Conservation (phyloP, 2,113 vertebrate species). For the Sebastes schlegelii region DNA sequence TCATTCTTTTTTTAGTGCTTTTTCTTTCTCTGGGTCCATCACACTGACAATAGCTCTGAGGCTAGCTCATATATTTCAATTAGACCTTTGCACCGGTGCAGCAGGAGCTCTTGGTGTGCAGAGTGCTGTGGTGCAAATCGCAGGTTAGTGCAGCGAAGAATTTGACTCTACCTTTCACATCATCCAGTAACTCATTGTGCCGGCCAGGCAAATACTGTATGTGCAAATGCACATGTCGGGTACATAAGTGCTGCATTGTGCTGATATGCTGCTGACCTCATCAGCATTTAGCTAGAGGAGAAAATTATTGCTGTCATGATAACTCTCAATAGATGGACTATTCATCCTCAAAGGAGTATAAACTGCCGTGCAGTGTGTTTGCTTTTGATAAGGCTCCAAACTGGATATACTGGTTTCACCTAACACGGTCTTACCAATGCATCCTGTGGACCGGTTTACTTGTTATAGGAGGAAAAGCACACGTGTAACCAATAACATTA, state of each 20-base stretch:
- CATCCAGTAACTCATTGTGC: neutral
- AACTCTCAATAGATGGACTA: neutral
- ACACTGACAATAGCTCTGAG: constrained; percentile 55
- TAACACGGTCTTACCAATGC: neutral
- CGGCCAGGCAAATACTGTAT: neutral
- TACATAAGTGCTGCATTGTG: constrained; percentile 27
- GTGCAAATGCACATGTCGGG: neutral
- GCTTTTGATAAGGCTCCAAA: constrained; percentile 37
- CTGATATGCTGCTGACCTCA: constrained; percentile 17
- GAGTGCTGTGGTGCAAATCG: neutral
- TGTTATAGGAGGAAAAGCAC: neutral
- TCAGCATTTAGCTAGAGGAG: neutral
- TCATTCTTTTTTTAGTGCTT: constrained; percentile 37
- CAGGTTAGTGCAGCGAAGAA: neutral
- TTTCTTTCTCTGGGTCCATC: constrained; percentile 40
- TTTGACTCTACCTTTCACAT: constrained; percentile 5
- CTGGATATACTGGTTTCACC: neutral
- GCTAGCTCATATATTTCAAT: constrained; percentile 66
- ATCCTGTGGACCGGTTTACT: neutral
- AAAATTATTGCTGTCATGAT: constrained; percentile 18
- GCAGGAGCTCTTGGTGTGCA: constrained; percentile 25
- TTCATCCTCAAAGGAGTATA: neutral
- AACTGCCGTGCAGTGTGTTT: neutral
- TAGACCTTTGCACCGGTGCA: constrained; percentile 61
- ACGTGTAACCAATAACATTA: neutral